Percentiles rank a stretch among this genome's conserved stretches.
Evolutionary conservation across 2,113 vertebrate species (phyloP).

Genomic region (Peromyscus leucopus): DNA sequence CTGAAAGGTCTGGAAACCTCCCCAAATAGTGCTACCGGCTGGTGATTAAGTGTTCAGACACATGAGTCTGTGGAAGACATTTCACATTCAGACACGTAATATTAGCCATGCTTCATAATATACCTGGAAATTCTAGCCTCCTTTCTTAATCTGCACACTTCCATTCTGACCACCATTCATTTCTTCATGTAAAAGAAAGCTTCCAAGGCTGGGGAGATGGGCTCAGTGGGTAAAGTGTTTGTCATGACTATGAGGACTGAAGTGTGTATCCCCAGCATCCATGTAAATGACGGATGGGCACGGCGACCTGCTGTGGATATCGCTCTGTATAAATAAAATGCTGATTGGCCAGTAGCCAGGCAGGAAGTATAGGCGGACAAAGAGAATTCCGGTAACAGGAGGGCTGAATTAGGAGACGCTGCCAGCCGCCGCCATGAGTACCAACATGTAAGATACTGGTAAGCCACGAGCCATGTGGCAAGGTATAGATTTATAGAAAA

Average conservation of each 20-base stretch:
- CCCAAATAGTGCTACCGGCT: not conserved
- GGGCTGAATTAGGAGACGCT: too few species aligned
- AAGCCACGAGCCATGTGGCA: too few species aligned
- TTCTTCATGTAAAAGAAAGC: slow-evolving; percentile 49
- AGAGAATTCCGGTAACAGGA: too few species aligned
- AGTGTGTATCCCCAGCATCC: not conserved
- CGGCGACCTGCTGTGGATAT: not conserved
- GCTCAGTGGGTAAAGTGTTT: not conserved
- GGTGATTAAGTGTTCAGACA: not conserved
- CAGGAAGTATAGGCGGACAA: too few species aligned
- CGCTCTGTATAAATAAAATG: too few species aligned
- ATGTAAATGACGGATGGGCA: not conserved
- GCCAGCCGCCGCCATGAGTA: too few species aligned
- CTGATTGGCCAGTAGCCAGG: too few species aligned
- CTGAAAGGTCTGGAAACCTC: not conserved
- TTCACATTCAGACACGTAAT: not conserved
- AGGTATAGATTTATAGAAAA: too few species aligned
- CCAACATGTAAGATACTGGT: too few species aligned
- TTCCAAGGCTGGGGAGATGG: not conserved
- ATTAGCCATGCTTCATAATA: not conserved
- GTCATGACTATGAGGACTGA: not conserved
- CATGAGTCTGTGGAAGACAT: not conserved
- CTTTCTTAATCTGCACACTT: not conserved
- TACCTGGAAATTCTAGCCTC: not conserved
- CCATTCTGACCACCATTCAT: not conserved